Evolutionary conservation across 2,888 invertebrate species (phyloP).

Genomic region (Catocala fraxini): DNA sequence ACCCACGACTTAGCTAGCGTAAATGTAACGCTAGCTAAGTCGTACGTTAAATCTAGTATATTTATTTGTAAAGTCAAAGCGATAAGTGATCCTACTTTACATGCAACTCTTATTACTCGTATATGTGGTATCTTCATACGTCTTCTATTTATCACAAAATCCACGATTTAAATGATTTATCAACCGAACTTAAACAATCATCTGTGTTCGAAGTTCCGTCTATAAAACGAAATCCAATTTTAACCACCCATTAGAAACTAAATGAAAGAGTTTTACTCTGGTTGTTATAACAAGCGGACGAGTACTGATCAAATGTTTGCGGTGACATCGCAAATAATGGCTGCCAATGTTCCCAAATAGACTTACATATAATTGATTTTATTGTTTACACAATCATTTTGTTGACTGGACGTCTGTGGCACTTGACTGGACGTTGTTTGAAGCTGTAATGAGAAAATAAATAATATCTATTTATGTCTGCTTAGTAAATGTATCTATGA

Average conservation of each 20-base stretch:
- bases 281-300: conserved; percentile 14
- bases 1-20: too few species aligned
- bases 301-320: conserved; percentile 46
- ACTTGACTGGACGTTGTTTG: neutral
- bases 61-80: too few species aligned
- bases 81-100: too few species aligned
- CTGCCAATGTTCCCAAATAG: conserved; percentile 25
- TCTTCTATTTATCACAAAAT: too few species aligned
- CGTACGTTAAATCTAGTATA: too few species aligned
- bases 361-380: conserved; percentile 37
- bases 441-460: neutral
- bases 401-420: neutral
- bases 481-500: too few species aligned
- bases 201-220: too few species aligned
- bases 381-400: conserved; percentile 22
- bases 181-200: neutral
- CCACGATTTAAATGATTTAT: neutral
- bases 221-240: conserved; percentile 5
- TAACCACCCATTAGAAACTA: conserved; percentile 5
- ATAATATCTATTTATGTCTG: too few species aligned
- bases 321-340: conserved; percentile 40
- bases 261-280: conserved; percentile 7
- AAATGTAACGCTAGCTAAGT: too few species aligned
- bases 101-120: too few species aligned
- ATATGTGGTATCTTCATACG: too few species aligned